Base-by-base conservation (phyloP, 1,140 invertebrate species). In the Trichomalopsis sarcophagae region DNA sequence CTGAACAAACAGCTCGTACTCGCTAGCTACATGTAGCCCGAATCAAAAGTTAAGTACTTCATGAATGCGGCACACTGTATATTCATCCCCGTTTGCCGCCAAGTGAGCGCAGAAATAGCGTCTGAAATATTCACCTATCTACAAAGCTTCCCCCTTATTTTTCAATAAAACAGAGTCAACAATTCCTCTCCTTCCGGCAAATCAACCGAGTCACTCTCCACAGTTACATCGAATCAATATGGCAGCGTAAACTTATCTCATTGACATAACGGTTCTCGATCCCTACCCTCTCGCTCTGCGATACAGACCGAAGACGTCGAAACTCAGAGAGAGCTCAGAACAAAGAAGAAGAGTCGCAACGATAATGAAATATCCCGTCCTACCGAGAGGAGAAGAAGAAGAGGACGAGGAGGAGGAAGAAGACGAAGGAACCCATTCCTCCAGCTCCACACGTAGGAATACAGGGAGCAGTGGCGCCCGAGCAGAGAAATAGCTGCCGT, bases 171-270 rank as follows among this genome's bases (percentile, higher is more conserved):
- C 73, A 21, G 21, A n/a, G 17, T 40, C 17, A 75, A 75, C 33
- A 40, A 75, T 75, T 75, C 13, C 44, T 75, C 17, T 40, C 11
- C 27, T 13, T 30, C 36, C 44, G 21, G 6, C 6, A 62, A 62
- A 62, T n/a, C 55, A 62, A 50, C 47, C 11, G 2, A 62, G 55
- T 21, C 7, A 62, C 6, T 62, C 55, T 62, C 47, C 1, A 9
- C 13, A 66, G 81, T 50, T 40, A 74, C 62, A 77, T 68, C 69
- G 82, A 89, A 89, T 89, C 86, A 87, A 89, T 89, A 89, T 86
- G 85, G 77, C 73, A 88, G 78, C 87, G 83, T 86, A 81, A 81
- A 90, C 87, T 90, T 90, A 87, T 89, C 89, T 89, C 89, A 89
- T 89, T 87, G 89, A 86, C 87, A 86, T 88, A 86, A 89, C 87